Base-by-base conservation (phyloP, 2,888 invertebrate species). In the Eupithecia subfuscata region DNA sequence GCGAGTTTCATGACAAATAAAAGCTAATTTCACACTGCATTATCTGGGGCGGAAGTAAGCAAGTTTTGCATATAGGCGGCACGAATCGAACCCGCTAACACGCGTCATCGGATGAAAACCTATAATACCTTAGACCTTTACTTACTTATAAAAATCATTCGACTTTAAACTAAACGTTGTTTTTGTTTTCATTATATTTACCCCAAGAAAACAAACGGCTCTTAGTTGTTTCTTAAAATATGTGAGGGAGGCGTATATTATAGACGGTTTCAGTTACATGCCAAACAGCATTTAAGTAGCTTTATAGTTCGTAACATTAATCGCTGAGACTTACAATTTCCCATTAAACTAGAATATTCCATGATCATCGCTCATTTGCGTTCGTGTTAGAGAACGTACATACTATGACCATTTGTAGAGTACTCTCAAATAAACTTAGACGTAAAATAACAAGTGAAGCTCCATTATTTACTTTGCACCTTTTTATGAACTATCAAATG, bases 281-380 rank as follows among this genome's bases (percentile, higher is more conserved):
- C 12, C 6, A 48, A 48, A 14, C 45, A 45, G 45, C 45, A 16
- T 16, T 48, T 48, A 18, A 48, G 16, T 48, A 18, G 16, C 0
- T 48, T 16, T 48, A 48, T 6, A 48, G 16, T 48, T 48, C 18
- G 48, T 48, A 7, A n/a, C n/a, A 48, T 48, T 56, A 4, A 60
- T 60, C 25, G 25, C 14, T 14, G 12, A 25, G 25, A 60, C 14
- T 60, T 12, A 60, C 12, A 60, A 25, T 60, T 60, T 60, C 60
- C 60, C 14, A 60, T 60, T 60, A 60, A 25, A 60, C 60, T 25
- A 60, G 60, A 60, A 60, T 25, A 60, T 60, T 60, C 60, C 60
- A 25, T 22, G 60, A 60, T 60, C 60, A 60, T 60, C 25, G 25
- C 60, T 60, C 60, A 60, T 25, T 60, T 60, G 60, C 12, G 60